A percentile compares a stretch with the other conserved stretches of the same genome.
phyloP scores from a whole-genome alignment of 2,113 vertebrate species.

The Aphyosemion australe region DNA sequence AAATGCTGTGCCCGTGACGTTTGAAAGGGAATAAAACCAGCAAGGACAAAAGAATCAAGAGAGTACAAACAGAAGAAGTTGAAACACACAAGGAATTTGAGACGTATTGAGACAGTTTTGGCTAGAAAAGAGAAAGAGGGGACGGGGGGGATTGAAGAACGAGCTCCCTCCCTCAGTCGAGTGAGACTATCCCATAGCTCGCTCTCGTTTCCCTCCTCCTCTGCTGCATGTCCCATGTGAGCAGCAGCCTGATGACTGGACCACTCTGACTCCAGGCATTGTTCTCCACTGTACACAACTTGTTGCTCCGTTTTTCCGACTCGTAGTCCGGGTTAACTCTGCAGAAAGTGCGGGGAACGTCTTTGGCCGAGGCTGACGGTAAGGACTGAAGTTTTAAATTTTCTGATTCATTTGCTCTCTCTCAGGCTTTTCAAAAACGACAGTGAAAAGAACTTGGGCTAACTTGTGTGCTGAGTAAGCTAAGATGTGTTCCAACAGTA shows the following conservation, averaged over 20 bases:
- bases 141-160: constrained; percentile 22
- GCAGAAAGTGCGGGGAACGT: constrained; percentile 17
- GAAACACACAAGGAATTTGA: constrained; percentile 43
- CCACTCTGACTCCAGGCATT: constrained; percentile 70
- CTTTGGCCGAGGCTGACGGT: constrained; percentile 40
- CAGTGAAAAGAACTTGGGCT: not conserved
- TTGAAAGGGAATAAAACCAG: constrained; percentile 12
- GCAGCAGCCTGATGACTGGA: constrained; percentile 68
- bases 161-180: constrained; percentile 49
- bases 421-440: constrained; percentile 11
- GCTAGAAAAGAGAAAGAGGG: not conserved
- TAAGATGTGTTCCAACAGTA: constrained; percentile 5
- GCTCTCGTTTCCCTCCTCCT: constrained; percentile 41
- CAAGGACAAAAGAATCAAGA: constrained; percentile 39
- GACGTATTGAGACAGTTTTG: constrained; percentile 42
- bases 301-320: constrained; percentile 59
- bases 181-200: constrained; percentile 49
- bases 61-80: constrained; percentile 12
- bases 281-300: constrained; percentile 71
- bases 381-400: constrained; percentile 50
- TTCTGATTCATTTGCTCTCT: constrained; percentile 39
- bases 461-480: constrained; percentile 17
- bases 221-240: constrained; percentile 68
- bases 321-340: constrained; percentile 25
- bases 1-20: constrained; percentile 5